Conservation (phyloP, 2,113 vertebrate species). For the Corythaeola cristata region DNA sequence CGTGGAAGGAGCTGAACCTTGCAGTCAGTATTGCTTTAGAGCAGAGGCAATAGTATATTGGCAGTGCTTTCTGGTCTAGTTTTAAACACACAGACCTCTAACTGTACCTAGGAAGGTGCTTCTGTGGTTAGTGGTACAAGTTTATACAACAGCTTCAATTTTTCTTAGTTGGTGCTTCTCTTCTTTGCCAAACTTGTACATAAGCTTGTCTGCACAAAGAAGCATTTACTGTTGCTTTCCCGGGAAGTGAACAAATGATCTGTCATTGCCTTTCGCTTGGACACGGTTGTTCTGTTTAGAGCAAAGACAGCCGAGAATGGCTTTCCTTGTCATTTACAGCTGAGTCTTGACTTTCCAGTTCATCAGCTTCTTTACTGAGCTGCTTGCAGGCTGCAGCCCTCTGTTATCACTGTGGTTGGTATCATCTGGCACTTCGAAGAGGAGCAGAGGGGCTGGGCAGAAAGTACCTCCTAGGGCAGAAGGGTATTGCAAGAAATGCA, state of each 20-base stretch:
- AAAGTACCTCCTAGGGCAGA: neutral
- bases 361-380: neutral
- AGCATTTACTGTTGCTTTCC: slow-evolving; percentile 32
- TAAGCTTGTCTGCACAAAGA: neutral
- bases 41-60: neutral
- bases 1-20: neutral
- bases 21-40: neutral
- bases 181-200: neutral
- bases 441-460: neutral
- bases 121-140: neutral
- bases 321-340: neutral
- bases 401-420: neutral
- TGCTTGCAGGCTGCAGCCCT: neutral
- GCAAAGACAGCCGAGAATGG: slow-evolving; percentile 1
- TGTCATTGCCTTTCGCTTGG: neutral
- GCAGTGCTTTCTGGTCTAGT: neutral
- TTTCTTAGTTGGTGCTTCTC: neutral
- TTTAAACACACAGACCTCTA: neutral
- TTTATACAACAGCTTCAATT: neutral
- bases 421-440: neutral
- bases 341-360: slow-evolving; percentile 20
- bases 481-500: neutral
- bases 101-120: slow-evolving; percentile 11
- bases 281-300: neutral
- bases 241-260: neutral